A percentile compares a stretch with the other conserved stretches of the same genome.
Conservation (phyloP, 2,797 vertebrate genomes). For the Lutra lutra region DNA sequence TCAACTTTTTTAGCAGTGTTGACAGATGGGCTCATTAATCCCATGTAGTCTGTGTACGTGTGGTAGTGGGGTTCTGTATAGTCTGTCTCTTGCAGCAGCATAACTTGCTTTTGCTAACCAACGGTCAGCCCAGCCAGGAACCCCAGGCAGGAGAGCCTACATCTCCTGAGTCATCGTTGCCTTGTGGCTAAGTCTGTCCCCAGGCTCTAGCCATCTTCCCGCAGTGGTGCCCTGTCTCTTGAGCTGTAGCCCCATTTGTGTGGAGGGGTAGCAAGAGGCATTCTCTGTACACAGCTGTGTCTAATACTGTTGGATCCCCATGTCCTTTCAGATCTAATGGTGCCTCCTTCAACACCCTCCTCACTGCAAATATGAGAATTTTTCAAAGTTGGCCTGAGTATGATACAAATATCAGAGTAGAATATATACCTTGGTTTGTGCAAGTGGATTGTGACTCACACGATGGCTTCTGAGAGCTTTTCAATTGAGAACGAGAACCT, state of each 20-base stretch:
- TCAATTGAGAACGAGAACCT: neutral
- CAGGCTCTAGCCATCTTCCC: neutral
- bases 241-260: too few relatives aligned
- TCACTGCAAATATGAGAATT: neutral
- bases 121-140: neutral
- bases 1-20: neutral
- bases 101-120: neutral
- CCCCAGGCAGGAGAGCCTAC: neutral
- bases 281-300: neutral
- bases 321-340: neutral
- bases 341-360: neutral
- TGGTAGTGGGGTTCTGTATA: too few relatives aligned
- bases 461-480: neutral
- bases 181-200: neutral
- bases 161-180: neutral
- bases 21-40: neutral
- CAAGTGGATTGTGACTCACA: neutral
- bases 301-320: neutral
- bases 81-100: neutral
- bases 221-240: fast-evolving
- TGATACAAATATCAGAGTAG: neutral
- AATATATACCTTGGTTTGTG: neutral
- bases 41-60: neutral
- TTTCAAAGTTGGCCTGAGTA: neutral
- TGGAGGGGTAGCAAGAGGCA: too few relatives aligned